A percentile compares a stretch with the other conserved stretches of the same genome.
These are phyloP conservation scores for Armadillidium nasatum DNA, from an alignment of 1,140 invertebrate genomes.

Conservation along the genomic window DNA sequence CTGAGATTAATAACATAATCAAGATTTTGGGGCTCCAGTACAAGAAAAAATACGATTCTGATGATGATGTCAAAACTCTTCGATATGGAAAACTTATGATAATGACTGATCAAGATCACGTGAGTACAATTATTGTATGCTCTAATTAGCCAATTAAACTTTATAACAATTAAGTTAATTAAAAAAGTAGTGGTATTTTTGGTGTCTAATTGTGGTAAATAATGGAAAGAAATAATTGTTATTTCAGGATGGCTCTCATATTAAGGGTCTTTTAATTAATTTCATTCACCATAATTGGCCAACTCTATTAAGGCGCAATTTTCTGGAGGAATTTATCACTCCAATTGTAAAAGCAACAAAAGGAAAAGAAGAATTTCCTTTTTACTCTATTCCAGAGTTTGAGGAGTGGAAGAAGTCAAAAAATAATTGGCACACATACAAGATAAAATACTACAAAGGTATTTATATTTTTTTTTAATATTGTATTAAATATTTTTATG, in stretches of 20 bases:
- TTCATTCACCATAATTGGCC: constrained; percentile 99
- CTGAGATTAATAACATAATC: constrained; percentile 95
- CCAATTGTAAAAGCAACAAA: constrained; percentile 97
- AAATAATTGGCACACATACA: constrained; percentile 85
- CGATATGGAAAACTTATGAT: constrained; percentile 99
- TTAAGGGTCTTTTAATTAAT: constrained; percentile 97
- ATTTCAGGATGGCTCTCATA: constrained; percentile 91
- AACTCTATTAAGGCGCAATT: constrained; percentile 77
- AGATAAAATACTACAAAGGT: constrained; percentile 99
- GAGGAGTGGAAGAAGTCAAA: constrained; percentile 93
- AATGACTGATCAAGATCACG: constrained; percentile 98
- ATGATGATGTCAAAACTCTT: constrained; percentile 84
- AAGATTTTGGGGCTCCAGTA: constrained; percentile 93
- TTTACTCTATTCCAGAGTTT: constrained; percentile 97
- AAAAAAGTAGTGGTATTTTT: no score
- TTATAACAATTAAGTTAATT: no score
- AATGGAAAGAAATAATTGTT: no score
- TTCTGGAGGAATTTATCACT: constrained; percentile 98
- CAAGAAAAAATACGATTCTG: constrained; percentile 88
- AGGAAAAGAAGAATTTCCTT: constrained; percentile 72
- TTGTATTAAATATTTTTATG: no score
- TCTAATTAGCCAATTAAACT: no score
- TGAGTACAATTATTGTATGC: not conserved
- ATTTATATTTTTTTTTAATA: constrained; percentile 42
- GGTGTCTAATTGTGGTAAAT: no score